Percentiles rank a stretch among this genome's conserved stretches.
These are phyloP conservation scores for Brachyptera putata DNA, from an alignment of 2,888 invertebrate species.

Conservation along the genomic window DNA sequence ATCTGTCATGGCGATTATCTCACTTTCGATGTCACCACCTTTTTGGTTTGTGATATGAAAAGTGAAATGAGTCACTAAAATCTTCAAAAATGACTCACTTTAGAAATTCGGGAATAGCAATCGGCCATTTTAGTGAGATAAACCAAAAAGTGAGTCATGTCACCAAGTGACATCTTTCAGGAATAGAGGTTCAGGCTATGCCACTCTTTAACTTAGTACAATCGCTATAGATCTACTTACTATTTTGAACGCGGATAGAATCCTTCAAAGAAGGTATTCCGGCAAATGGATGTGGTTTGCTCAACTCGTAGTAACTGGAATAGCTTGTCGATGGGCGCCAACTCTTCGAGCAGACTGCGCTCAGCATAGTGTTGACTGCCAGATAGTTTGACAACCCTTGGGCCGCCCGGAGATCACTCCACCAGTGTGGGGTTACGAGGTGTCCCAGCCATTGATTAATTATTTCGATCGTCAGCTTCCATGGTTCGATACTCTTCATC, in stretches of 20 bases:
- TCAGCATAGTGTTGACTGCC: neutral
- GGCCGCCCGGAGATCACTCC: constrained; percentile 71
- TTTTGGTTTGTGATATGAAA: no score
- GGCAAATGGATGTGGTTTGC: constrained; percentile 35
- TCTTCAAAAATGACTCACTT: no score
- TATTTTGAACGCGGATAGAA: constrained; percentile 14
- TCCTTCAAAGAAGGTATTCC: constrained; percentile 25
- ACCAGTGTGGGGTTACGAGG: constrained; percentile 69
- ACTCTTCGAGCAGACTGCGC: neutral
- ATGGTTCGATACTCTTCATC: constrained; percentile 37
- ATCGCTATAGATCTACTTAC: constrained; percentile 19
- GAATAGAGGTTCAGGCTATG: no score
- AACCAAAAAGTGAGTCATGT: no score
- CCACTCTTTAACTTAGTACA: no score
- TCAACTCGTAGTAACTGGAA: constrained; percentile 36
- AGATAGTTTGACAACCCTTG: constrained; percentile 58
- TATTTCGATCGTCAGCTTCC: constrained; percentile 54
- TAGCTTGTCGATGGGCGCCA: constrained; percentile 25
- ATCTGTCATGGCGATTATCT: no score
- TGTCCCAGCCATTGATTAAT: constrained; percentile 78
- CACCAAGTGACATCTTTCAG: no score
- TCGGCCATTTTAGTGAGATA: no score
- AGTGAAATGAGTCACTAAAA: no score
- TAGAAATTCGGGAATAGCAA: no score
- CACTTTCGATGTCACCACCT: no score